Conservation (phyloP, 2,113 vertebrate species). For the Petaurus breviceps region DNA sequence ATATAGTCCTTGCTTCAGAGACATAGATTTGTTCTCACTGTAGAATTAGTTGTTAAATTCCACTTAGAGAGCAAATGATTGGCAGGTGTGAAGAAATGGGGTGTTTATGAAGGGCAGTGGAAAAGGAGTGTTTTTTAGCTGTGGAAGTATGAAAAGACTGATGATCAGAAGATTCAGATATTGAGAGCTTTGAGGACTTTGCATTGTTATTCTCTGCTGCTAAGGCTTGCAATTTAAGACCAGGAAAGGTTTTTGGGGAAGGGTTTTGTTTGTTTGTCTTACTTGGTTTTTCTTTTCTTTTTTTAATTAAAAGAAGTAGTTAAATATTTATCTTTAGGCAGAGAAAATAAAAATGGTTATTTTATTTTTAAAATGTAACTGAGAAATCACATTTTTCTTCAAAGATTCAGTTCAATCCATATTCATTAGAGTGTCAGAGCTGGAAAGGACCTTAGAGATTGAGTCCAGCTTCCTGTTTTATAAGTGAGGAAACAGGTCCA, state of each 20-base stretch:
- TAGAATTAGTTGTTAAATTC: background rate
- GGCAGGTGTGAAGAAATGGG: accelerated
- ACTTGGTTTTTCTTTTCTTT: background rate
- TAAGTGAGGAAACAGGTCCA: no score
- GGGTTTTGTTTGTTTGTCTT: background rate
- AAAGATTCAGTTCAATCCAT: background rate
- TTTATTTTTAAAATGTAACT: background rate
- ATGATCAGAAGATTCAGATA: background rate
- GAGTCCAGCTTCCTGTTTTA: background rate
- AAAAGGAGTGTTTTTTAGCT: background rate
- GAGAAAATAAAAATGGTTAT: background rate
- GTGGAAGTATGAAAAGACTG: background rate
- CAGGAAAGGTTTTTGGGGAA: background rate
- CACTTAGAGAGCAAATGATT: background rate
- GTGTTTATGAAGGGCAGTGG: background rate
- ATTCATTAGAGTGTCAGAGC: background rate
- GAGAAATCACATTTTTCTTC: background rate
- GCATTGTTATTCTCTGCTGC: no score
- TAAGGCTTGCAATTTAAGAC: background rate
- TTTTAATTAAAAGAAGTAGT: background rate
- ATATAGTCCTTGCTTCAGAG: background rate
- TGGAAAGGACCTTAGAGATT: background rate
- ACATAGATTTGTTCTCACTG: background rate
- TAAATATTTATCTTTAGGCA: background rate
- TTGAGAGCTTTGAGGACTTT: background rate